Evolutionary conservation across 2,888 invertebrate genomes (phyloP), one percentile per base, ranked within the genome.

Genomic region (Doris montereyensis): DNA sequence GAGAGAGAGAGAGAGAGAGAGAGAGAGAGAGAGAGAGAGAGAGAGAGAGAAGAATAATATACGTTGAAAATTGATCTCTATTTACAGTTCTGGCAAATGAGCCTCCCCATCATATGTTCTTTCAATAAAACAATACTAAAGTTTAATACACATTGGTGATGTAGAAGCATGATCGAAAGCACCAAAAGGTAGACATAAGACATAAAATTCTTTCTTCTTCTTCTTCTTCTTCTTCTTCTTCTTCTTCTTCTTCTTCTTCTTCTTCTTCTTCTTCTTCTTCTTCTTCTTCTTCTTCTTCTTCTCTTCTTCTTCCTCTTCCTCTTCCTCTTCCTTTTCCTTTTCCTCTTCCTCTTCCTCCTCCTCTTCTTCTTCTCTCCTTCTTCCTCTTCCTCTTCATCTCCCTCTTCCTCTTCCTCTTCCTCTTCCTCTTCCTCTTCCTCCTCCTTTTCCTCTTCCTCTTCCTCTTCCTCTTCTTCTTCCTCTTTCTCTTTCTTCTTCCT

Each of bases 361-460:
- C 8, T 5, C 28, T 32, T 68, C 68, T 68, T 68, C 28, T 34
- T 32, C 28, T 68, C 68, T 68, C n/a, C 21, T 21, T 68, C 28
- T 68, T 34, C 21, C 28, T 68, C 68, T 68, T 26, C 21, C 68
- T 68, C 28, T 68, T 34, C 21, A 21, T 68, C 30, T 68, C 28
- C 21, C 30, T 68, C 28, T 68, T 34, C 21, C n/a, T 68, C 68
- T 68, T 26, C 32, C 30, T 68, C 28, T 28, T n/a, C 13, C 28
- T 28, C 10, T 68, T 30, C 2, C 10, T 68, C 28, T 26, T n/a
- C 21, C n/a, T 28, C 28, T 68, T 26, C 32, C 28, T 68, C 68
- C 34, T 21, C 21, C 32, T 68, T 10, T 68, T 21, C 21, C 28
- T 68, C 68, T 68, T 21, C 21, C 13, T 68, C 28, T 68, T 8